Evolutionary conservation across 2,113 vertebrate genomes (phyloP).

Genomic region (Indicator maculatus): DNA sequence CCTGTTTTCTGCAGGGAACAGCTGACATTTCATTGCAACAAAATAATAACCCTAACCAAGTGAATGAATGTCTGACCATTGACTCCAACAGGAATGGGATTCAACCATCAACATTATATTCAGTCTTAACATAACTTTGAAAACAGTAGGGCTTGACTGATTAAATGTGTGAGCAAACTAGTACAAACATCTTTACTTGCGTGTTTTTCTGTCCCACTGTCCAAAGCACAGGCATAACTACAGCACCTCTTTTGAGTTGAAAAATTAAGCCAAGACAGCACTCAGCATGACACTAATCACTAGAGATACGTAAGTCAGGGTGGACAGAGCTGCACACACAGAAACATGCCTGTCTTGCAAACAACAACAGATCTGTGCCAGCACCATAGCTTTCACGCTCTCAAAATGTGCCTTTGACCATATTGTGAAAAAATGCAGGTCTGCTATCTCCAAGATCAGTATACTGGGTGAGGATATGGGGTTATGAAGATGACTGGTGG

Average conservation of each 20-base stretch:
- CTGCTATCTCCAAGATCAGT: not conserved
- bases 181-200: not conserved
- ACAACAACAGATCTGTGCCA: not conserved
- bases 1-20: not conserved
- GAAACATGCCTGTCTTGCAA: accelerated
- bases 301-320: not conserved
- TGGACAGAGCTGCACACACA: accelerated
- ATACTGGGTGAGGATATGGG: not conserved
- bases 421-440: not conserved
- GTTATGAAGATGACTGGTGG: not conserved
- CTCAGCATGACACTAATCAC: not conserved
- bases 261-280: not conserved
- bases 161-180: not conserved
- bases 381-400: not conserved
- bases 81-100: not conserved
- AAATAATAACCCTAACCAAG: not conserved
- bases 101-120: not conserved
- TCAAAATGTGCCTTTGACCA: not conserved
- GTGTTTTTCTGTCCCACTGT: not conserved
- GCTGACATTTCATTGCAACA: not conserved
- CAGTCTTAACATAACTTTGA: accelerated
- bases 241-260: accelerated
- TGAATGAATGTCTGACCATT: not conserved
- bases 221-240: not conserved
- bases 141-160: not conserved